These are phyloP conservation scores for Rhopalosiphum nymphaeae DNA, from an alignment of 2,888 invertebrate genomes.

Conservation along the genomic window DNA sequence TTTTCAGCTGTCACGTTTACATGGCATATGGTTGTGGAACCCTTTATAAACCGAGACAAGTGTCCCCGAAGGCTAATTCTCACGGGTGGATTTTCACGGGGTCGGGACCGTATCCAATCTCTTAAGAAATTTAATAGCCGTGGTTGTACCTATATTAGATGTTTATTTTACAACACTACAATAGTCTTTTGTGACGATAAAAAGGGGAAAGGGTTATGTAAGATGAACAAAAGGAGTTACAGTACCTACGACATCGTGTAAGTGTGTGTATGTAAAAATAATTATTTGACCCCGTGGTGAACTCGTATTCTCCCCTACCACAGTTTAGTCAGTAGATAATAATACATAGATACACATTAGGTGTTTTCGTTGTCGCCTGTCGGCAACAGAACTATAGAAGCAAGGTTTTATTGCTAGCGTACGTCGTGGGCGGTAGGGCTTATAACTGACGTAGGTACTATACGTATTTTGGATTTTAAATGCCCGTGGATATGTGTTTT, in stretches of 20 bases:
- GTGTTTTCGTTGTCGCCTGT: background rate
- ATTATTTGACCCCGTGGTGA: constrained; percentile 15
- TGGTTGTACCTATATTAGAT: background rate
- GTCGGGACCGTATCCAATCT: background rate
- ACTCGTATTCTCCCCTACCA: background rate
- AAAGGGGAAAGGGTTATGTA: background rate
- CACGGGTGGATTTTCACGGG: background rate
- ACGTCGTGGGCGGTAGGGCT: background rate
- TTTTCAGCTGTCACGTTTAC: background rate
- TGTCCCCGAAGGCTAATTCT: background rate
- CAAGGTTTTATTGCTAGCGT: background rate
- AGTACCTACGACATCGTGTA: background rate
- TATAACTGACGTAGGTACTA: background rate
- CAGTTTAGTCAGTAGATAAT: background rate
- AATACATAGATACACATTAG: background rate
- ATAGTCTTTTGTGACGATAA: background rate
- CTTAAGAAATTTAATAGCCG: background rate
- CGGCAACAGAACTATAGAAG: background rate
- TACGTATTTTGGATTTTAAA: background rate
- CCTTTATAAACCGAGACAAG: background rate
- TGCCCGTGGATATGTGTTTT: background rate
- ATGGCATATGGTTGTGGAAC: background rate
- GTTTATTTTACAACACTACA: background rate
- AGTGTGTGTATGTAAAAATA: background rate
- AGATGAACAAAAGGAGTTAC: background rate